These are phyloP conservation scores for Craterocephalus amniculus DNA, from an alignment of 2,797 vertebrate species.

Conservation along the genomic window DNA sequence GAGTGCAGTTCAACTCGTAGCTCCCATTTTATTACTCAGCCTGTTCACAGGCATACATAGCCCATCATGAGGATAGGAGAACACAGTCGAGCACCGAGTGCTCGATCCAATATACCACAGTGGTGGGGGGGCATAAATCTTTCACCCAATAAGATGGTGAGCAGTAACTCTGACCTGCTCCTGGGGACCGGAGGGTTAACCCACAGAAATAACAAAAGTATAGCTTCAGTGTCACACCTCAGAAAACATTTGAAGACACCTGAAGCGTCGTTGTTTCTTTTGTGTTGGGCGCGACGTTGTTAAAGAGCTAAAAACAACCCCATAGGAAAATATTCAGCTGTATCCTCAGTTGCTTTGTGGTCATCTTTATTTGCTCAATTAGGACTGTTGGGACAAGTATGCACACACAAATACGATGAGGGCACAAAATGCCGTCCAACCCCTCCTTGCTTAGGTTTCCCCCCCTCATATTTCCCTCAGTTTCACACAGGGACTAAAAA, in stretches of 20 bases:
- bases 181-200: conserved; percentile 56
- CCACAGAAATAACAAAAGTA: conserved; percentile 31
- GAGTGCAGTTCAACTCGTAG: no score
- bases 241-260: conserved; percentile 22
- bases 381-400: conserved; percentile 8
- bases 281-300: neutral
- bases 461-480: conserved; percentile 66
- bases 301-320: conserved; percentile 47
- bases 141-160: conserved; percentile 19
- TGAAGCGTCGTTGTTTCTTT: conserved; percentile 25
- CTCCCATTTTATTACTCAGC: no score
- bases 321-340: conserved; percentile 8
- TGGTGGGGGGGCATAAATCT: conserved; percentile 23
- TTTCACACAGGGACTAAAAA: conserved; percentile 82
- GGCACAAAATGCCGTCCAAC: conserved; percentile 17
- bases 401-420: conserved; percentile 8
- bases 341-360: conserved; percentile 6
- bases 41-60: no score
- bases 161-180: conserved; percentile 34
- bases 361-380: conserved; percentile 1
- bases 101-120: no score
- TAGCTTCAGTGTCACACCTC: conserved; percentile 42
- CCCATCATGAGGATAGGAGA: no score
- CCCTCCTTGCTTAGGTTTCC: conserved; percentile 24
- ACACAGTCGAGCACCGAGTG: no score